These are phyloP conservation scores for Micromys minutus DNA, from an alignment of 2,113 vertebrate species.

Conservation along the genomic window DNA sequence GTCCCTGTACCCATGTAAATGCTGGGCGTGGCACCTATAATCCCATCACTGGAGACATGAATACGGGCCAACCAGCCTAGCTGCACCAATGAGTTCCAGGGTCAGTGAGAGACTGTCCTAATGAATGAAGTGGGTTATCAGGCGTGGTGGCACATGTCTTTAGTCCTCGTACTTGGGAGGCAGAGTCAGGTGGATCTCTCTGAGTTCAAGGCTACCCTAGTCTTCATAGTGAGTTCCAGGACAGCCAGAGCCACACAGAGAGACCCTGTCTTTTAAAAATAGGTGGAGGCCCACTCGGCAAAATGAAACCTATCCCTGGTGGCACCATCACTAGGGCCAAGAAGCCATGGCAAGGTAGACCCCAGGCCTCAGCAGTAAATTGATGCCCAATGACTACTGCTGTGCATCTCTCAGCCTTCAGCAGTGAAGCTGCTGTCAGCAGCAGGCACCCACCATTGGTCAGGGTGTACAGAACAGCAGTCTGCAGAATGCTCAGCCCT, in stretches of 20 bases:
- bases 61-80: not conserved
- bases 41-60: not conserved
- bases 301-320: not conserved
- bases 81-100: not conserved
- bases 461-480: not conserved
- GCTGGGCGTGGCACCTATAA: not conserved
- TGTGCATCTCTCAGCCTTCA: not conserved
- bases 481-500: not conserved
- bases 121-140: not conserved
- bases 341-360: not conserved
- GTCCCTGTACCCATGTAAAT: not conserved
- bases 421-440: not conserved
- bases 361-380: not conserved
- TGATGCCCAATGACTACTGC: not conserved
- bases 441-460: not conserved
- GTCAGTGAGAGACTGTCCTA: not conserved
- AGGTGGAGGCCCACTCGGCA: not conserved
- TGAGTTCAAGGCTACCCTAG: not conserved
- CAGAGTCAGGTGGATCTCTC: not conserved
- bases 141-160: not conserved
- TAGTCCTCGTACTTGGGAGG: not conserved
- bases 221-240: not conserved
- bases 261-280: not conserved
- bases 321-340: not conserved
- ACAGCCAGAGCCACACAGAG: not conserved